These are phyloP conservation scores for Misgurnus anguillicaudatus DNA, from an alignment of 2,113 vertebrate genomes.

Conservation along the genomic window DNA sequence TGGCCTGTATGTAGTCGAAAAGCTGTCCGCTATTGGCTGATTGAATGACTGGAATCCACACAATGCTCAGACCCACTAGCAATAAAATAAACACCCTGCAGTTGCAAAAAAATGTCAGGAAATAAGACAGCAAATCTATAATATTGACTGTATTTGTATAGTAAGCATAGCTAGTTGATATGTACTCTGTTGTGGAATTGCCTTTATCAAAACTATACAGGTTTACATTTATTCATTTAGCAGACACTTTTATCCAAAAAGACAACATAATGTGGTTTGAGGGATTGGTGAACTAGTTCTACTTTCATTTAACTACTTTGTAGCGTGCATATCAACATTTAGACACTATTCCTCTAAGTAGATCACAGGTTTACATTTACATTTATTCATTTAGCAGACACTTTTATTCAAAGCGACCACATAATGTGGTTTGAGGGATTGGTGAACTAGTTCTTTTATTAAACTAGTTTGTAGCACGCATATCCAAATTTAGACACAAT, in stretches of 20 bases:
- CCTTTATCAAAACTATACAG: too few species aligned
- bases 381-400: too few species aligned
- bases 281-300: background rate
- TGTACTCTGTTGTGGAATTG: too few species aligned
- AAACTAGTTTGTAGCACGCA: too few species aligned
- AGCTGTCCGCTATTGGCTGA: constrained; percentile 90
- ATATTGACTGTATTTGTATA: background rate
- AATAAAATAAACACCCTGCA: constrained; percentile 86
- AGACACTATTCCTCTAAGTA: background rate
- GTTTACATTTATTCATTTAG: too few species aligned
- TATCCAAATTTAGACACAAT: too few species aligned
- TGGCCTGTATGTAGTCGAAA: constrained; percentile 92
- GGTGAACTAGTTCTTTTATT: too few species aligned
- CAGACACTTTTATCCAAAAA: background rate
- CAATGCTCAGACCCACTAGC: constrained; percentile 84
- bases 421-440: too few species aligned
- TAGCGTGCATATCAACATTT: background rate
- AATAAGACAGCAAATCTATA: background rate
- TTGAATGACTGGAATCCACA: constrained; percentile 95
- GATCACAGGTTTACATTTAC: too few species aligned
- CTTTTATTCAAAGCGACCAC: too few species aligned
- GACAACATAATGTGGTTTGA: background rate
- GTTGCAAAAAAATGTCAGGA: constrained; percentile 17
- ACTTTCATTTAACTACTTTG: background rate
- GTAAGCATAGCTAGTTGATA: too few species aligned